Conservation (phyloP, 2,888 invertebrate species). For the Epistrophe eligans region DNA sequence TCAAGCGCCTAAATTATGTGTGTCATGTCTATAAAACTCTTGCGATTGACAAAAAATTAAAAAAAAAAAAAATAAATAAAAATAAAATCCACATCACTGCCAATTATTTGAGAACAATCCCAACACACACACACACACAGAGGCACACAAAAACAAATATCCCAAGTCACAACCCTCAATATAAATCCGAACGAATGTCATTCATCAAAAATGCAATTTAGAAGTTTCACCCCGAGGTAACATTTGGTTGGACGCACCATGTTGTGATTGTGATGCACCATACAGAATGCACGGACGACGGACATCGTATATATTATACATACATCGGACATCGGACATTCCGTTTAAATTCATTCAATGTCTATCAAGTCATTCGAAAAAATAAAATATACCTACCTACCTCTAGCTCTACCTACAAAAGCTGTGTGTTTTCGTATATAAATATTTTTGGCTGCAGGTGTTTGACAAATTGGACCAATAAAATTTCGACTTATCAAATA, state of each 20-base stretch:
- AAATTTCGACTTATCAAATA: conserved; percentile 51
- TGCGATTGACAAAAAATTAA: conserved; percentile 30
- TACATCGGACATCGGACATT: conserved; percentile 26
- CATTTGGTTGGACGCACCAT: conserved; percentile 29
- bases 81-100: conserved; percentile 11
- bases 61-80: no score
- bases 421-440: not conserved
- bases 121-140: not conserved
- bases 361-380: conserved; percentile 53
- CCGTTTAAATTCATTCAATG: conserved; percentile 47
- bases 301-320: no score
- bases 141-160: not conserved
- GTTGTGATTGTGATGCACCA: conserved; percentile 29
- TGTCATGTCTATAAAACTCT: conserved; percentile 36
- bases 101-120: conserved; percentile 26
- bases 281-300: conserved; percentile 1
- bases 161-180: conserved; percentile 8
- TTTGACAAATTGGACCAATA: conserved; percentile 67
- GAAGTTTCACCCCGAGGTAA: conserved; percentile 34
- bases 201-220: conserved; percentile 48
- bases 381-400: not conserved
- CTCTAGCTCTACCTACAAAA: conserved; percentile 10
- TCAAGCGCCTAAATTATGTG: conserved; percentile 20
- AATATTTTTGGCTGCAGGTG: conserved; percentile 58
- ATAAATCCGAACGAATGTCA: conserved; percentile 37